Conservation (phyloP, 2,888 invertebrate genomes). For the Lamellibrachia columna region DNA sequence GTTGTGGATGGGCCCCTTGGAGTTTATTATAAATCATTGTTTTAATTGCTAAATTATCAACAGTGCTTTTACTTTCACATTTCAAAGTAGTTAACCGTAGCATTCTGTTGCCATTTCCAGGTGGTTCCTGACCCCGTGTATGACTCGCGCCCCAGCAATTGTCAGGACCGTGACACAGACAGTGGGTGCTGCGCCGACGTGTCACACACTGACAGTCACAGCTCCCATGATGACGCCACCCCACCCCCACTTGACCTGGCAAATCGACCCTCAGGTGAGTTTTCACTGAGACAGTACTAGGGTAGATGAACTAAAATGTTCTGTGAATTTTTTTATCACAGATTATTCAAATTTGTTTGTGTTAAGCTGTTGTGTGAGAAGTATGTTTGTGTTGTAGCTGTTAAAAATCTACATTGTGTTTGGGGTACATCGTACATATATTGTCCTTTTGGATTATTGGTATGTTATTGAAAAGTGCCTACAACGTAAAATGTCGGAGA, state of each 20-base stretch:
- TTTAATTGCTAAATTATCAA: not conserved
- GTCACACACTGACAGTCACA: not conserved
- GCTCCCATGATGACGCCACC: constrained; percentile 1
- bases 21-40: not conserved
- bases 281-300: no score
- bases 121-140: not conserved
- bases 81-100: not conserved
- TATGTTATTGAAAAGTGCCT: no score
- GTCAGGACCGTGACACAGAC: not conserved
- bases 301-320: no score
- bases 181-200: not conserved
- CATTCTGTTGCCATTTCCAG: not conserved
- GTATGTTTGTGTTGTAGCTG: no score
- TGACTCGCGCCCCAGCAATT: not conserved
- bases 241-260: not conserved
- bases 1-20: not conserved
- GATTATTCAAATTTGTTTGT: no score
- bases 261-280: not conserved
- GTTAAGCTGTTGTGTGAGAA: no score
- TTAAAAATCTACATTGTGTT: no score
- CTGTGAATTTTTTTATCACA: no score
- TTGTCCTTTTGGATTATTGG: no score
- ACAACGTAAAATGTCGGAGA: no score
- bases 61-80: not conserved
- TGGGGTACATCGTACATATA: no score